Conservation (phyloP, 2,113 vertebrate species). For the Sisor rabdophorus region DNA sequence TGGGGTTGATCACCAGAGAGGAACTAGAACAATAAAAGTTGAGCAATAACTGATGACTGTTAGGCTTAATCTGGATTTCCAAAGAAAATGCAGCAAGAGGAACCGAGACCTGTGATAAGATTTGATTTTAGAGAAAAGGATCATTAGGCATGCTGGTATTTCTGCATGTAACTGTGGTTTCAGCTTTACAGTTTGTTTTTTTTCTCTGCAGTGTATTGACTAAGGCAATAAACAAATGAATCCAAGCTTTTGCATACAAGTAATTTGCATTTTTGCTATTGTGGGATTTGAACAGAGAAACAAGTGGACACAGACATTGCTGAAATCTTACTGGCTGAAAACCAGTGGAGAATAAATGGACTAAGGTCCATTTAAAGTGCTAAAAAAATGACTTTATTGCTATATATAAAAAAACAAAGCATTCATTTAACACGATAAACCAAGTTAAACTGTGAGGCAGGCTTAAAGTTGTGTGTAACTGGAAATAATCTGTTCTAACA, state of each 20-base stretch:
- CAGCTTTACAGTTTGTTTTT: not conserved
- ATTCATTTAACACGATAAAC: not conserved
- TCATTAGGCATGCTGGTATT: not conserved
- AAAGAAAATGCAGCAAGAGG: not conserved
- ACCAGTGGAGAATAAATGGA: not conserved
- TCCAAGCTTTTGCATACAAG: not conserved
- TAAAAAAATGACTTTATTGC: not conserved
- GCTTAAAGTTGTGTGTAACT: slow-evolving; percentile 80
- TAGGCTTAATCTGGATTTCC: not conserved
- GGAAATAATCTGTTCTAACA: slow-evolving; percentile 88
- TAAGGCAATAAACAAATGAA: not conserved
- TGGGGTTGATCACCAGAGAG: slow-evolving; percentile 67
- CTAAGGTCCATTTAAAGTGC: not conserved
- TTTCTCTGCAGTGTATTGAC: not conserved
- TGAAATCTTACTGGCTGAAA: not conserved
- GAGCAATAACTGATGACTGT: not conserved
- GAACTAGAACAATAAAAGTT: not conserved
- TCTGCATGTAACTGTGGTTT: not conserved
- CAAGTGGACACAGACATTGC: not conserved
- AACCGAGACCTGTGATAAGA: not conserved
- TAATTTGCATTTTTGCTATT: slow-evolving; percentile 19
- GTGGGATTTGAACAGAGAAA: not conserved
- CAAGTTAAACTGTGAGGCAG: not conserved
- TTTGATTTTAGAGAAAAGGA: no score
- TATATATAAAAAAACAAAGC: not conserved